Percentiles rank a stretch among this genome's conserved stretches.
These are phyloP conservation scores for Crambe crambe DNA, from an alignment of 37 sponge, comb jelly and placozoan species.

Conservation along the genomic window DNA sequence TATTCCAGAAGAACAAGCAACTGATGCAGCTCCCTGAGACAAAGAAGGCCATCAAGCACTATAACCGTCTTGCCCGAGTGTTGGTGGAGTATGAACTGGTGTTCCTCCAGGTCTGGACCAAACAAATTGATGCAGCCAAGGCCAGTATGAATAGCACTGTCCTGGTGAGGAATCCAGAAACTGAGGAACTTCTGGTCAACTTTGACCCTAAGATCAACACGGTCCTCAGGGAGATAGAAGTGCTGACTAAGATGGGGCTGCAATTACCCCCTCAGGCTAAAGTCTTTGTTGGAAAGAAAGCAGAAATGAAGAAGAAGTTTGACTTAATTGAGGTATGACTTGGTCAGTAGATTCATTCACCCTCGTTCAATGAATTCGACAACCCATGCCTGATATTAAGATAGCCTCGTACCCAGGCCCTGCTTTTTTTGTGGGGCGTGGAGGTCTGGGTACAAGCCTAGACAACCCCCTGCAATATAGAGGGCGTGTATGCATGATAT, in stretches of 20 bases:
- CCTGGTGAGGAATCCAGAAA: constrained; percentile 85
- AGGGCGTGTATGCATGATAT: too few species aligned
- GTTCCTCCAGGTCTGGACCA: constrained; percentile 71
- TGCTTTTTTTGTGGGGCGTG: too few species aligned
- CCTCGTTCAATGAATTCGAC: too few species aligned
- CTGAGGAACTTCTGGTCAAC: constrained; percentile 78
- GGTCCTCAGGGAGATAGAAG: constrained; percentile 85
- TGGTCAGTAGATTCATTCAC: too few species aligned
- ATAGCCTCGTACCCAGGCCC: too few species aligned
- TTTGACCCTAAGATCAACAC: constrained; percentile 78
- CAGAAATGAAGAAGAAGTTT: constrained; percentile 26
- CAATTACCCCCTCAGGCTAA: constrained; percentile 73
- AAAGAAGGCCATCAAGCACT: constrained; percentile 83
- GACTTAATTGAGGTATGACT: constrained; percentile 6
- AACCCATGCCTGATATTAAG: too few species aligned
- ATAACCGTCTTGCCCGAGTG: constrained; percentile 89
- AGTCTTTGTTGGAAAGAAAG: not conserved
- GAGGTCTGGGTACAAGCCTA: too few species aligned
- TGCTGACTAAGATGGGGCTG: constrained; percentile 73
- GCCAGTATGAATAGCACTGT: constrained; percentile 77
- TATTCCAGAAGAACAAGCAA: constrained; percentile 53
- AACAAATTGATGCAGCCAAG: constrained; percentile 61
- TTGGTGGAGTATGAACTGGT: constrained; percentile 95
- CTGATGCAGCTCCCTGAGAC: constrained; percentile 74
- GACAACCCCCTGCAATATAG: too few species aligned